phyloP scores from a whole-genome alignment of 2,113 vertebrate species.

The Mionectes macconnelli region DNA sequence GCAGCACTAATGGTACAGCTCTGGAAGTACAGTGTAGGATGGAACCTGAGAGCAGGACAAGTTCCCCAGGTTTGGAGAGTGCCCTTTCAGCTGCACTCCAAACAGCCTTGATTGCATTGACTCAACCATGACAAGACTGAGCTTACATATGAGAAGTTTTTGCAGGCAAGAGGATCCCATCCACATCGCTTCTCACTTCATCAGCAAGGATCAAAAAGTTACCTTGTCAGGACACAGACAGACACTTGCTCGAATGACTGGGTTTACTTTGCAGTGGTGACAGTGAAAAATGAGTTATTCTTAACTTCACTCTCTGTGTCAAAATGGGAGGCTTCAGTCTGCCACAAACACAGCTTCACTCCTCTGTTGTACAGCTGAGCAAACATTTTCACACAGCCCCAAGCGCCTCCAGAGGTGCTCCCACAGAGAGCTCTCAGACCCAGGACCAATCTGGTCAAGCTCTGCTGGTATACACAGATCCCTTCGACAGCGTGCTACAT shows the following conservation, averaged over 20 bases:
- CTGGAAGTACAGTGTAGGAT: neutral
- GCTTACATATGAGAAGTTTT: neutral
- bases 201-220: neutral
- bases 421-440: neutral
- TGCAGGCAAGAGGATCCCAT: neutral
- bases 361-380: neutral
- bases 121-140: neutral
- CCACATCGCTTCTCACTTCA: neutral
- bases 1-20: neutral
- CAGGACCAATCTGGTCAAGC: neutral
- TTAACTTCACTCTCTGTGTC: neutral
- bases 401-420: neutral
- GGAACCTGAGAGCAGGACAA: neutral
- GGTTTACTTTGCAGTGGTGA: neutral
- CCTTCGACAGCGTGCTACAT: neutral
- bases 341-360: neutral
- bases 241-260: neutral
- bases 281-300: neutral
- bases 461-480: neutral
- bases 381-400: neutral
- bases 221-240: neutral
- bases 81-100: neutral
- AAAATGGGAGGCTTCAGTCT: neutral
- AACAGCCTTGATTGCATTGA: neutral
- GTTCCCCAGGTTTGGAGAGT: neutral